phyloP scores from a whole-genome alignment of 1,140 invertebrate genomes.

The Bicyclus anynana region DNA sequence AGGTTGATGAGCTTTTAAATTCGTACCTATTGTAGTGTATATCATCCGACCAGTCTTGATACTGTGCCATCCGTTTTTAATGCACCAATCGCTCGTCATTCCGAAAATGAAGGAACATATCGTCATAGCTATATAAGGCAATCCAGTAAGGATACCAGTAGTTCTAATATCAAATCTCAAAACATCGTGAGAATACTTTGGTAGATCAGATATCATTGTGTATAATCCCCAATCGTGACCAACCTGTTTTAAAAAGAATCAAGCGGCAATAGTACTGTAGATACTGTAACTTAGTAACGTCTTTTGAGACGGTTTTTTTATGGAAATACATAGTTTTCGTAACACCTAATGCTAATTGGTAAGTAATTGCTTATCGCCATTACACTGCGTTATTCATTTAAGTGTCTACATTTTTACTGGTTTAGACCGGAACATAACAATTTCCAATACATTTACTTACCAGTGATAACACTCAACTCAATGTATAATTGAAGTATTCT shows the following conservation, averaged over 20 bases:
- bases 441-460: too few relatives aligned
- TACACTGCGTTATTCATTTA: too few relatives aligned
- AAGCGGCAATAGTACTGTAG: too few relatives aligned
- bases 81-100: slow-evolving; percentile 81
- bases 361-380: too few relatives aligned
- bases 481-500: too few relatives aligned
- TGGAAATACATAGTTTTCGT: too few relatives aligned
- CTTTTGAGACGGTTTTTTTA: too few relatives aligned
- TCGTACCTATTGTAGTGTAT: slow-evolving; percentile 80
- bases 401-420: too few relatives aligned
- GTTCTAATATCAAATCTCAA: slow-evolving; percentile 87
- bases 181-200: slow-evolving; percentile 92
- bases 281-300: too few relatives aligned
- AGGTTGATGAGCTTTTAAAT: background rate
- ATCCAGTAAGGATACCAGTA: slow-evolving; percentile 81
- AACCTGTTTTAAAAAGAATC: slow-evolving; percentile 47
- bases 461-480: too few relatives aligned
- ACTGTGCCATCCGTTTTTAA: slow-evolving; percentile 78
- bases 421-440: too few relatives aligned
- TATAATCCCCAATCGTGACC: slow-evolving; percentile 97
- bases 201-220: slow-evolving; percentile 93
- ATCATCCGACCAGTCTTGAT: slow-evolving; percentile 83
- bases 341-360: too few relatives aligned
- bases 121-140: slow-evolving; percentile 86
- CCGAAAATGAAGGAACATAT: slow-evolving; percentile 81